Base-by-base conservation (phyloP, 2,113 vertebrate species). In the Dicaeum eximium region DNA sequence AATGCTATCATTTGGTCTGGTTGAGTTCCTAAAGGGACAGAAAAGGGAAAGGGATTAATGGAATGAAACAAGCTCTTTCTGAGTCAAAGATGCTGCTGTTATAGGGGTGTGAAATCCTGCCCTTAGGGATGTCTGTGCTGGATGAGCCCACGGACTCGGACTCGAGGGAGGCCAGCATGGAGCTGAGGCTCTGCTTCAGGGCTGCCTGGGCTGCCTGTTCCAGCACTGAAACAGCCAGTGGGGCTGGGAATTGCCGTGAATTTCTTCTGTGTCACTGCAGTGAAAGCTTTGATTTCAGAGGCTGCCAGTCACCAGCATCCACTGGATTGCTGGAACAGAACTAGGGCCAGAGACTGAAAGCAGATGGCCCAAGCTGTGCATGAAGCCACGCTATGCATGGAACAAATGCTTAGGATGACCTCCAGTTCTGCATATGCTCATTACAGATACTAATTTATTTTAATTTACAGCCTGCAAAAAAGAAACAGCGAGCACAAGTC, bases 401-500 rank as follows among this genome's bases (percentile, higher is more conserved):
- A 47, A 65, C 61, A 79, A 85, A 57, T 50, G 21, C 40, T 48
- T 38, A 50, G 74, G 56, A 50, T 60, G 44, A 73, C 57, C 54
- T 80, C 70, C 30, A 15, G 0, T 88, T 78, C 86, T 66, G 40
- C 50, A 51, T 47, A 12, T 56, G 54, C 66, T 86, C 42, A 56
- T 83, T 61, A 53, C 53, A 71, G 28, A 48, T 50, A 25, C 7
- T 80, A 3, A 2, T 66, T 92, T 88, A 15, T 90, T 95, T 69
- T 86, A 16, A 90, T 83, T 75, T 97, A 65, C 97, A 99, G 99
- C 99, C 99, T 2, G 98, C 98, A 77, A 99, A 99, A 98, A 99
- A 99, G 98, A 99, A 99, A 54, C 99, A 98, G 95, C 84, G 99
- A 95, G 99, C 99, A 1, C 98, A 98, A 81, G 99, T 99, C 93